Evolutionary conservation across 2,888 invertebrate species (phyloP).

Genomic region (Ennomos fuscantarius): DNA sequence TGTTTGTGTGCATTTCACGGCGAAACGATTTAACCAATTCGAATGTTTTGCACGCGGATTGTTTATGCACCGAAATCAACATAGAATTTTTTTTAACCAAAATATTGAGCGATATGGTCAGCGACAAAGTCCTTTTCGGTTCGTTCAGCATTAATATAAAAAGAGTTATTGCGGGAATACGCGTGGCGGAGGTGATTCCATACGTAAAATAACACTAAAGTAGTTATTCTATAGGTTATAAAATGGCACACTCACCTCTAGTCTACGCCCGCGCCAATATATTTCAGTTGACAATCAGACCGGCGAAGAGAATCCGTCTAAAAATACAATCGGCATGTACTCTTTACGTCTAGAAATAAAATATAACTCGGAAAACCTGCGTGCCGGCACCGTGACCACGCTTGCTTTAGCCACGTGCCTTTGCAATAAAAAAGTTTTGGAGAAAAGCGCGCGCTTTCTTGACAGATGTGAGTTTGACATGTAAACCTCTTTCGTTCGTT

Average conservation of each 20-base stretch:
- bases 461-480: slow-evolving; percentile 34
- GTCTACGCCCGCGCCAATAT: slow-evolving; percentile 29
- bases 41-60: no score
- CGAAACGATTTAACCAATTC: no score
- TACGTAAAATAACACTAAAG: no score
- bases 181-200: no score
- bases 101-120: no score
- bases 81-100: no score
- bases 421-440: slow-evolving; percentile 42
- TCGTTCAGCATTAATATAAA: no score
- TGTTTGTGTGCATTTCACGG: no score
- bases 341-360: slow-evolving; percentile 73
- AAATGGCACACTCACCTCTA: slow-evolving; percentile 20
- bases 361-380: slow-evolving; percentile 55
- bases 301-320: slow-evolving; percentile 53
- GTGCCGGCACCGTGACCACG: slow-evolving; percentile 47
- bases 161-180: no score
- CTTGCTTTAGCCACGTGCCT: slow-evolving; percentile 55
- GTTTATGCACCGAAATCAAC: no score
- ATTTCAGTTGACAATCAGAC: slow-evolving; percentile 49
- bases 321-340: slow-evolving; percentile 61
- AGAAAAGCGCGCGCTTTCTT: slow-evolving; percentile 48
- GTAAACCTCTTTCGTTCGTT: background rate
- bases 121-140: no score
- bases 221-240: slow-evolving; percentile 1